phyloP scores from a whole-genome alignment of 2,113 vertebrate species.

The Gavialis gangeticus region DNA sequence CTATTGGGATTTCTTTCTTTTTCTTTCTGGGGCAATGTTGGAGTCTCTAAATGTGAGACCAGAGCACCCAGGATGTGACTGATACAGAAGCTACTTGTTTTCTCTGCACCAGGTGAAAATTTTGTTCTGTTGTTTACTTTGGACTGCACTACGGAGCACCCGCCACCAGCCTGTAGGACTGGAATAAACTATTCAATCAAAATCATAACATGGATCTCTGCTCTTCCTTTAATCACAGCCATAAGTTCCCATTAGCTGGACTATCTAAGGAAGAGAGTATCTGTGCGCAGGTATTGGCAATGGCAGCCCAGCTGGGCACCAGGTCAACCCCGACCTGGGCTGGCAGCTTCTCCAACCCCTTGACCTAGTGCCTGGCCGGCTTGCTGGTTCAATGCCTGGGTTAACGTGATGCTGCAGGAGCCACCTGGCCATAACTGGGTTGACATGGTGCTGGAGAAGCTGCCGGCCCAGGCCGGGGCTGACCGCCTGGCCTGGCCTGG shows the following conservation, averaged over 20 bases:
- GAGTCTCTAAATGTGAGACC: not conserved
- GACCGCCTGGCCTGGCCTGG: too few species aligned
- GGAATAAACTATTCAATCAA: not conserved
- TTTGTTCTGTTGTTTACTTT: not conserved
- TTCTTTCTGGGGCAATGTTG: not conserved
- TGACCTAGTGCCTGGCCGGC: too few species aligned
- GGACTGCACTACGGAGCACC: not conserved
- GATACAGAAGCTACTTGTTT: not conserved
- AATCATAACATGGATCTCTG: not conserved
- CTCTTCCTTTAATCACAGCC: not conserved
- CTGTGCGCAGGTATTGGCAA: not conserved
- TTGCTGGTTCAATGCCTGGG: too few species aligned
- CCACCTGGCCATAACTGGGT: too few species aligned
- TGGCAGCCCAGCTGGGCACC: too few species aligned
- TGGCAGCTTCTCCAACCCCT: too few species aligned
- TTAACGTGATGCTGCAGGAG: too few species aligned
- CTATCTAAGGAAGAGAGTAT: not conserved
- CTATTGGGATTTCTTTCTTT: not conserved
- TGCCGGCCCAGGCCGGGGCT: too few species aligned
- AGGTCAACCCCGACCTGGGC: too few species aligned
- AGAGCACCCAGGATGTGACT: not conserved
- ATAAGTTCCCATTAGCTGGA: fast-evolving
- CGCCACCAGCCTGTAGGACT: not conserved
- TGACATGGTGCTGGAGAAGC: too few species aligned
- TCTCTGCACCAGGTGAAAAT: not conserved